phyloP scores from a whole-genome alignment of 2,113 vertebrate species.

The Pholis gunnellus region DNA sequence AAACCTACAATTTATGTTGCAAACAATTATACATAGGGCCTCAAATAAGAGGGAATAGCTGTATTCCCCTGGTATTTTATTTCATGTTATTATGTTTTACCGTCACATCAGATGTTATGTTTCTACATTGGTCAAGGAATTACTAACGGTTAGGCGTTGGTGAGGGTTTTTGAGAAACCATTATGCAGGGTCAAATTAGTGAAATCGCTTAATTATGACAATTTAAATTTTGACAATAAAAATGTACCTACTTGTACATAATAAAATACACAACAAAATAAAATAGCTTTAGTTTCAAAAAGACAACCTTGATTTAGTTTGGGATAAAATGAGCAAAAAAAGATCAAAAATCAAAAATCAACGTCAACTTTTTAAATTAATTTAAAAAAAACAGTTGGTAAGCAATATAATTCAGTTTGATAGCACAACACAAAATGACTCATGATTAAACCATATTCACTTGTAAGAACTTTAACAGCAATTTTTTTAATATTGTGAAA shows the following conservation, averaged over 20 bases:
- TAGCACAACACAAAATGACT: neutral
- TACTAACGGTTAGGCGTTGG: neutral
- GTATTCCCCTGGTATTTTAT: neutral
- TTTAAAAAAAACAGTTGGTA: neutral
- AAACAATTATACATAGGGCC: neutral
- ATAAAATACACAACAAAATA: neutral
- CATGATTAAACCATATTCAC: neutral
- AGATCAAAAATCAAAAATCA: neutral
- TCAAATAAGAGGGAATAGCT: neutral
- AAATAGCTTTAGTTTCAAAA: neutral
- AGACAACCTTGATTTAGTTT: neutral
- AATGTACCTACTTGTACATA: neutral
- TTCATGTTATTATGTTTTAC: neutral
- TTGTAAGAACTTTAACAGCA: neutral
- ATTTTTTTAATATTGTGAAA: neutral
- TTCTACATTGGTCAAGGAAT: neutral
- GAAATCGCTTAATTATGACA: neutral
- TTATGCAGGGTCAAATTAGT: neutral
- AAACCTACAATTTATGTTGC: neutral
- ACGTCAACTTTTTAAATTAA: neutral
- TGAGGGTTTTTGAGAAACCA: neutral
- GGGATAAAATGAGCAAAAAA: neutral
- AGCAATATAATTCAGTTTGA: neutral
- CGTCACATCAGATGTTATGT: neutral
- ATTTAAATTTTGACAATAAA: neutral